Evolutionary conservation across 1,140 invertebrate genomes (phyloP).

Genomic region (Alviniconcha marisindica): DNA sequence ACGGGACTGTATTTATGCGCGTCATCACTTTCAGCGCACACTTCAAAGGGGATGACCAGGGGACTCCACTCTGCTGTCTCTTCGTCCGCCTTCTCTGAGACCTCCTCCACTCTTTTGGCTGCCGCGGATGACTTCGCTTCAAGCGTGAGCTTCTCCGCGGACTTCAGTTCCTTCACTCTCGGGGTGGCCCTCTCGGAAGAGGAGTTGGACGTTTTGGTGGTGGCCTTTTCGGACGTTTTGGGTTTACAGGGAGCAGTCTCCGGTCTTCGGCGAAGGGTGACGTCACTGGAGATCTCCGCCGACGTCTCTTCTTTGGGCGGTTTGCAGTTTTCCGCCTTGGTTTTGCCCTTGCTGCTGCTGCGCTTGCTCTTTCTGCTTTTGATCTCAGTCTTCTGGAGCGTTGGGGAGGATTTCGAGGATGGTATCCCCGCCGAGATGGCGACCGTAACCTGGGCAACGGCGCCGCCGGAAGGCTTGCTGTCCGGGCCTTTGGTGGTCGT

Average conservation of each 20-base stretch:
- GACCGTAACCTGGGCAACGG: constrained; percentile 7
- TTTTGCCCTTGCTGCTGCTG: neutral
- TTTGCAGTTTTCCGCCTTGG: neutral
- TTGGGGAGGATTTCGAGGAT: neutral
- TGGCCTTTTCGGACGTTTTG: too few relatives aligned
- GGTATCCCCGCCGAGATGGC: neutral
- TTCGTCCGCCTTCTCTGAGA: too few relatives aligned
- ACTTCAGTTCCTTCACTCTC: too few relatives aligned
- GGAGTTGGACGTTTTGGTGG: too few relatives aligned
- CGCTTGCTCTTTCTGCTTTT: neutral
- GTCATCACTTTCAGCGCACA: neutral
- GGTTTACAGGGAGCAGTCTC: neutral
- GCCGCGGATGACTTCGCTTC: too few relatives aligned
- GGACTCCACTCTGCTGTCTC: neutral
- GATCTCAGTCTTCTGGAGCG: neutral
- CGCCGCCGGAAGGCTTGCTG: neutral
- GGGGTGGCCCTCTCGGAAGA: too few relatives aligned
- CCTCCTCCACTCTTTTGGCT: too few relatives aligned
- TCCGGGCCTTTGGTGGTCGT: neutral
- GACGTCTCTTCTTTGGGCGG: neutral
- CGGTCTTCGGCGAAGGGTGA: neutral
- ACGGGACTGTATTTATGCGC: neutral
- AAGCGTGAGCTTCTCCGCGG: too few relatives aligned
- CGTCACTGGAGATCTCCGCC: neutral
- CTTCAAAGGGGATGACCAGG: neutral